A percentile compares a stretch with the other conserved stretches of the same genome.
Evolutionary conservation across 2,888 invertebrate genomes (phyloP).

Genomic region (Anthophora plumipes): DNA sequence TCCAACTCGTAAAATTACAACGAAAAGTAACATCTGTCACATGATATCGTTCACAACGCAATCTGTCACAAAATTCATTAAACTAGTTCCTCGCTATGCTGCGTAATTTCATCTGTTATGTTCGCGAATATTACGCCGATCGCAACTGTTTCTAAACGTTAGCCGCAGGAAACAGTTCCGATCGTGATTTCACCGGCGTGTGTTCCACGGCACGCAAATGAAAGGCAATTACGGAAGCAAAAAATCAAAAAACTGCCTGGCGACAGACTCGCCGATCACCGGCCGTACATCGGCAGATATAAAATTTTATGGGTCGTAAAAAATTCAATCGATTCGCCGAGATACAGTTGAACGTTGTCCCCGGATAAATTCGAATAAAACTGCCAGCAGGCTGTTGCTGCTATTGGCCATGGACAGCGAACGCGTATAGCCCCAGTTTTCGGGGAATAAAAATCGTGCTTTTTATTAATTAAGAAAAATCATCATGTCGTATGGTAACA

Average conservation of each 20-base stretch:
- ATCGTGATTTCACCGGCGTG: no score
- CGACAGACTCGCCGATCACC: slow-evolving; percentile 1
- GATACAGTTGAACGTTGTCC: background rate
- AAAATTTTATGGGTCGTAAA: slow-evolving; percentile 40
- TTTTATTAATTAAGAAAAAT: slow-evolving; percentile 35
- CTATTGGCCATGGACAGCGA: background rate
- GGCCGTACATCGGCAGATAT: slow-evolving; percentile 17
- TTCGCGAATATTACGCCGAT: background rate
- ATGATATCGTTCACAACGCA: background rate
- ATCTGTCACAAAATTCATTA: background rate
- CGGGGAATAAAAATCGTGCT: background rate
- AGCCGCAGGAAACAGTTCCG: background rate
- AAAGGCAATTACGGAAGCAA: slow-evolving; percentile 18
- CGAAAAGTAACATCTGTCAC: background rate
- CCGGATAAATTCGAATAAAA: slow-evolving; percentile 41
- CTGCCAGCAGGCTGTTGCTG: background rate
- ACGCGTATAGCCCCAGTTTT: background rate
- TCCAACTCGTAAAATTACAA: background rate
- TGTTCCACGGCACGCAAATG: background rate
- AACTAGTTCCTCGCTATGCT: background rate
- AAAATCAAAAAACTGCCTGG: slow-evolving; percentile 5
- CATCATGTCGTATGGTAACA: background rate
- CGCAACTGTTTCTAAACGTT: background rate
- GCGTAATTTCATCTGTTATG: background rate
- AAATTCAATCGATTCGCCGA: slow-evolving; percentile 28